Conservation (phyloP, 2,797 vertebrate genomes). For the Hydrolagus colliei region DNA sequence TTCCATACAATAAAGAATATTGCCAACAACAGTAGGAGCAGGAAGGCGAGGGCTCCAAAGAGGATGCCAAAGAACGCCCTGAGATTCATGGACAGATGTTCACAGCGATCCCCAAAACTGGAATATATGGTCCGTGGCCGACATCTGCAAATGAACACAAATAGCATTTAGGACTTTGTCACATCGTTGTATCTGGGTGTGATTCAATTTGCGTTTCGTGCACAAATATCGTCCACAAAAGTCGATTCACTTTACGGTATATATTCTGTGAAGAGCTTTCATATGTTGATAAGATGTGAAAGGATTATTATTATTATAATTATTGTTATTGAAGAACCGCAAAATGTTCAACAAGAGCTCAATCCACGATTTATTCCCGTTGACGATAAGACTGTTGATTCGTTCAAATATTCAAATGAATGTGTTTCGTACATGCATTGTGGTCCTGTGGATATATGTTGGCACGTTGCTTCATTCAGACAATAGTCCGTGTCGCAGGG, state of each 20-base stretch:
- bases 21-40: slow-evolving; percentile 42
- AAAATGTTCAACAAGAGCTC: no score
- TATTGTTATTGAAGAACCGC: no score
- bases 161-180: background rate
- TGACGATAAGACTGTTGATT: no score
- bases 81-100: slow-evolving; percentile 46
- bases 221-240: no score
- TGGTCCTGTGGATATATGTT: slow-evolving; percentile 45
- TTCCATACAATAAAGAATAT: slow-evolving; percentile 34
- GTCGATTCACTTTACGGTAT: no score
- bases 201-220: no score
- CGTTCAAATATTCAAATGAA: background rate
- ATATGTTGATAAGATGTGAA: no score
- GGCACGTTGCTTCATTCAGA: slow-evolving; percentile 42
- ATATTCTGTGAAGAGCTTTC: no score
- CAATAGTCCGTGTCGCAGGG: slow-evolving; percentile 50
- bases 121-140: slow-evolving; percentile 49
- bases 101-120: slow-evolving; percentile 35
- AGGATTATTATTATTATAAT: no score
- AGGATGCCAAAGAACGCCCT: slow-evolving; percentile 50
- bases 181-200: no score
- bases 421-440: slow-evolving; percentile 45
- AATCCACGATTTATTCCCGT: no score
- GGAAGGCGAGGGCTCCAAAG: slow-evolving; percentile 49
- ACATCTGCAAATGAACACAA: slow-evolving; percentile 45